phyloP scores from a whole-genome alignment of 2,888 invertebrate genomes.

The Hypena proboscidalis region DNA sequence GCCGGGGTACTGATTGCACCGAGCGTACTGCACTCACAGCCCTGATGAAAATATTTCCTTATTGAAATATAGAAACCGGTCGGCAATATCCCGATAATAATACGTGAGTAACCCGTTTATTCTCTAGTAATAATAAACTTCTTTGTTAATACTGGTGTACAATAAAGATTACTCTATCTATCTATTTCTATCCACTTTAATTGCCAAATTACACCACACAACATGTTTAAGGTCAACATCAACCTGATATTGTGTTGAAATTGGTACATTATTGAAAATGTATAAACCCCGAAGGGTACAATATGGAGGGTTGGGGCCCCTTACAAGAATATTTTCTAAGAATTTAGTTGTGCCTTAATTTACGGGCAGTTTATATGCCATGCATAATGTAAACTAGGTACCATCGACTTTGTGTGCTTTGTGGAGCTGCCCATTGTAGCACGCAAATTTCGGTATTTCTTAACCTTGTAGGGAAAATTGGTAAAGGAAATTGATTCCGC shows the following conservation, averaged over 20 bases:
- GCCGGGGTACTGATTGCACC: too few species aligned
- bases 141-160: too few species aligned
- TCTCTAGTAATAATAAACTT: too few species aligned
- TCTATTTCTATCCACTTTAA: neutral
- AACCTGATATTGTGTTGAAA: conserved; percentile 62
- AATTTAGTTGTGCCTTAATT: conserved; percentile 45
- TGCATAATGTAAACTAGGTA: conserved; percentile 49
- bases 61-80: too few species aligned
- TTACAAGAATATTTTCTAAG: conserved; percentile 39
- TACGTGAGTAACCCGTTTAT: too few species aligned
- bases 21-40: too few species aligned
- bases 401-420: conserved; percentile 38
- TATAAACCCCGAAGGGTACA: conserved; percentile 49
- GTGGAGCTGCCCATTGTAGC: conserved; percentile 15
- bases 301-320: conserved; percentile 37
- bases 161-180: neutral
- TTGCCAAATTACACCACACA: conserved; percentile 24
- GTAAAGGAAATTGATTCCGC: conserved; percentile 6
- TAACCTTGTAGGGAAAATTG: conserved; percentile 6
- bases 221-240: conserved; percentile 53
- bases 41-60: too few species aligned
- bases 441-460: conserved; percentile 27
- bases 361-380: conserved; percentile 46
- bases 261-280: conserved; percentile 62
- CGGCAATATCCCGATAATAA: too few species aligned